Base-by-base conservation (phyloP, 2,113 vertebrate species). In the Oreochromis spilurus region DNA sequence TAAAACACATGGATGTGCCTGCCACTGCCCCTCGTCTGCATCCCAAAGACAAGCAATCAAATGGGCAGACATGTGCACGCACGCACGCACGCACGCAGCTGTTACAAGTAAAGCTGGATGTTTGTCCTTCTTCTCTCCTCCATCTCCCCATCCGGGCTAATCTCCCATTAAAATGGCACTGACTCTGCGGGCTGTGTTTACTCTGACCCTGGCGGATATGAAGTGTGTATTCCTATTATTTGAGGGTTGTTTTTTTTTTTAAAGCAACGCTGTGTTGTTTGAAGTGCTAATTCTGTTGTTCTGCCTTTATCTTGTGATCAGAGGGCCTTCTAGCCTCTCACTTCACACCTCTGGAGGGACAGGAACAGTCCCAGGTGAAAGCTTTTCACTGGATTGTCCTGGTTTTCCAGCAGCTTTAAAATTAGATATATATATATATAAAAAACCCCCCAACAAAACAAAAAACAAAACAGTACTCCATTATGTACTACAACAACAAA, bases 221-320 rank as follows among this genome's bases (percentile, higher is more conserved):
- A 93, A 93, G 93, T 92, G 92, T 79, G 82, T 79, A 57, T 83
- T 84, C 24, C 72, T 81, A 10, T 92, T 88, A 81, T 81, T 84
- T 81, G 29, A n/a, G 19, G 0, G 24, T 24, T 24, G 24, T 24
- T 24, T 24, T 24, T 24, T 24, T 75, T 79, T 88, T 40, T 65
- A 79, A 81, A 80, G 81, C 91, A 50, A 85, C 34, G 65, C 83
- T 83, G 80, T 84, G 87, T 85, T 92, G 91, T 95, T 93, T 93
- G 93, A 95, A 94, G 92, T 92, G 93, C 87, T 93, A 94, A 94
- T 95, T 91, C 91, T 93, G 93, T 92, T 91, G 91, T 92, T 94
- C 45, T 86, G 90, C 88, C 89, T 90, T 94, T 91, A 91, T 93
- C 93, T 93, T 81, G 90, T 92, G 91, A 94, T 94, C 91, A 93